phyloP scores from a whole-genome alignment of 2,797 vertebrate genomes.

The Heterohyrax brucei region DNA sequence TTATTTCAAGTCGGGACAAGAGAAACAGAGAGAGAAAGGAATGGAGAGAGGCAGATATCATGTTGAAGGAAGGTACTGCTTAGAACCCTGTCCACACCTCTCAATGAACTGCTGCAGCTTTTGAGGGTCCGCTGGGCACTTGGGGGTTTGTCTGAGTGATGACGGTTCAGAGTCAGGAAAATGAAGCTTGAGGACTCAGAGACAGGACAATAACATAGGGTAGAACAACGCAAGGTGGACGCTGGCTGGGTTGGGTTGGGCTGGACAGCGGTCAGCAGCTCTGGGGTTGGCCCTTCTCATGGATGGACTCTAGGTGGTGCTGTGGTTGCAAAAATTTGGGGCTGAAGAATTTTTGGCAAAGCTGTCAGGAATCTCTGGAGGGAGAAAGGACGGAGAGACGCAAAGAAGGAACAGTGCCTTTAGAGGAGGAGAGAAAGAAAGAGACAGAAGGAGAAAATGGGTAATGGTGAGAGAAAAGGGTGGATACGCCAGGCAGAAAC shows the following conservation, averaged over 20 bases:
- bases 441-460: no score
- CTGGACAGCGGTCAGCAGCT: slow-evolving; percentile 39
- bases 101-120: not conserved
- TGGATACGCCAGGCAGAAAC: not conserved
- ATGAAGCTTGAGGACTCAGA: not conserved
- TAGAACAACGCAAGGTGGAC: not conserved
- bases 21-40: not conserved
- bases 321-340: slow-evolving; percentile 87
- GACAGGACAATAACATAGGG: not conserved
- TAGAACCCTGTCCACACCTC: not conserved
- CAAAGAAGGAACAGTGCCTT: not conserved
- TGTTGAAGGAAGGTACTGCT: not conserved
- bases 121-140: not conserved
- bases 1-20: not conserved
- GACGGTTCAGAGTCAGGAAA: not conserved
- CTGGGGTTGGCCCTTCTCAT: slow-evolving; percentile 70
- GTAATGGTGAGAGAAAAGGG: not conserved
- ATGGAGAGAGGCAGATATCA: not conserved
- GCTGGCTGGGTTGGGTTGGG: not conserved
- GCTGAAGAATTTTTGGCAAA: slow-evolving; percentile 23
- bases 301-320: slow-evolving; percentile 90
- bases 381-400: not conserved
- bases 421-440: not conserved
- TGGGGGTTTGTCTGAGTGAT: not conserved
- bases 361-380: not conserved